Percentiles rank a stretch among this genome's conserved stretches.
Conservation (phyloP, 2,888 invertebrate species). For the Vanessa cardui region DNA sequence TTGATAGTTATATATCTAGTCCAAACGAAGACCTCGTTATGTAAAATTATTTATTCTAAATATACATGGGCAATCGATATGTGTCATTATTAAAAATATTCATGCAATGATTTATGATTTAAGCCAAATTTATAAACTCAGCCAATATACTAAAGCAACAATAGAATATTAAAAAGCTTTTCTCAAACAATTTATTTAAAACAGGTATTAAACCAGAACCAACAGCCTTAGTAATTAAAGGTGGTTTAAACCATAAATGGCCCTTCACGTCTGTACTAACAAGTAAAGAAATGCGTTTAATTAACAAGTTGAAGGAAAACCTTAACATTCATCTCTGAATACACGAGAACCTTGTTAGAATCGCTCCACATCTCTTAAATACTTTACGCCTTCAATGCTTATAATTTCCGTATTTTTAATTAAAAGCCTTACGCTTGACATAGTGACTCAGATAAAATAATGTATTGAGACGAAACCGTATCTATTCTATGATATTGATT, state of each 20-base stretch:
- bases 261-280: slow-evolving; percentile 49
- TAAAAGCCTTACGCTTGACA: slow-evolving; percentile 46
- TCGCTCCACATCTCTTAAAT: slow-evolving; percentile 70
- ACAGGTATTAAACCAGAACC: not conserved
- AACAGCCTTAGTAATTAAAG: slow-evolving; percentile 46
- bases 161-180: not conserved
- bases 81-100: too few species aligned
- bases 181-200: not conserved
- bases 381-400: slow-evolving; percentile 45
- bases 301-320: slow-evolving; percentile 66
- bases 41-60: too few species aligned
- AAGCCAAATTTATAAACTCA: too few species aligned
- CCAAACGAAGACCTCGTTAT: too few species aligned
- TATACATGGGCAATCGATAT: too few species aligned
- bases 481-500: too few species aligned
- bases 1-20: too few species aligned
- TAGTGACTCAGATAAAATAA: slow-evolving; percentile 6
- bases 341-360: slow-evolving; percentile 70
- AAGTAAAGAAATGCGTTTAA: slow-evolving; percentile 63
- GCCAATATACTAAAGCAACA: not conserved
- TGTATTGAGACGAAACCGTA: not conserved
- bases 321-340: slow-evolving; percentile 66
- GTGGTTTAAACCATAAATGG: slow-evolving; percentile 60
- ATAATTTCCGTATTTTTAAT: slow-evolving; percentile 55
- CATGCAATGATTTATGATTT: too few species aligned